Evolutionary conservation across 2,113 vertebrate genomes (phyloP).

Genomic region (Notarius quadriscutis): DNA sequence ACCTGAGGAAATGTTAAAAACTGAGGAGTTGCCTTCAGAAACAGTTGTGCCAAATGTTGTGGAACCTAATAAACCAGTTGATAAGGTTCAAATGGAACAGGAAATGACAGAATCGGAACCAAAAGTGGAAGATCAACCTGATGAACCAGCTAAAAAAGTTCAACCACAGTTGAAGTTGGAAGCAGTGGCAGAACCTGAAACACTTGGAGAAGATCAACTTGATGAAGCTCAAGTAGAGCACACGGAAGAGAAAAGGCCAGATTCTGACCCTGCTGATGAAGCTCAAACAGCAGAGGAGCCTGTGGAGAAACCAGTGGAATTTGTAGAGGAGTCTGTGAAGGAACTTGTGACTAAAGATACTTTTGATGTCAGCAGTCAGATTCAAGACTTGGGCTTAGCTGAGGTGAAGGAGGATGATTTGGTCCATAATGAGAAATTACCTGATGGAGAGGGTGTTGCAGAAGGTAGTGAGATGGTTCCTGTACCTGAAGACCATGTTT

Average conservation of each 20-base stretch:
- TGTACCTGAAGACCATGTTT: not conserved
- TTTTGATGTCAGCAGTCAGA: not conserved
- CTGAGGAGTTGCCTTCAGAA: slow-evolving; percentile 15
- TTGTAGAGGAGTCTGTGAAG: not conserved
- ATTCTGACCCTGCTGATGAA: slow-evolving; percentile 20
- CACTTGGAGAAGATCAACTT: not conserved
- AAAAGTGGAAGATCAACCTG: not conserved
- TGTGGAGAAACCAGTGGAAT: not conserved
- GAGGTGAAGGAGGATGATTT: not conserved
- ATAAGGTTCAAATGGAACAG: not conserved
- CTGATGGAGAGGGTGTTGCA: not conserved
- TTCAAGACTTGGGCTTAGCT: not conserved
- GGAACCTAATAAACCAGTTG: not conserved
- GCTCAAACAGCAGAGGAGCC: not conserved
- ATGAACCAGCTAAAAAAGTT: not conserved
- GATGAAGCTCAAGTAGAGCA: not conserved
- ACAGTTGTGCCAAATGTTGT: slow-evolving; percentile 13
- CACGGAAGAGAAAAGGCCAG: slow-evolving; percentile 24
- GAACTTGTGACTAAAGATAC: not conserved
- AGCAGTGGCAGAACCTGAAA: slow-evolving; percentile 1
- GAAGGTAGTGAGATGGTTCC: not conserved
- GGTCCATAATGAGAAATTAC: not conserved
- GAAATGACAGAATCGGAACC: not conserved
- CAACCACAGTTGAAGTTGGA: not conserved
- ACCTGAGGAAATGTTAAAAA: not conserved